Evolutionary conservation across 2,888 invertebrate genomes (phyloP).

Genomic region (Dasysyrphus tricinctus): DNA sequence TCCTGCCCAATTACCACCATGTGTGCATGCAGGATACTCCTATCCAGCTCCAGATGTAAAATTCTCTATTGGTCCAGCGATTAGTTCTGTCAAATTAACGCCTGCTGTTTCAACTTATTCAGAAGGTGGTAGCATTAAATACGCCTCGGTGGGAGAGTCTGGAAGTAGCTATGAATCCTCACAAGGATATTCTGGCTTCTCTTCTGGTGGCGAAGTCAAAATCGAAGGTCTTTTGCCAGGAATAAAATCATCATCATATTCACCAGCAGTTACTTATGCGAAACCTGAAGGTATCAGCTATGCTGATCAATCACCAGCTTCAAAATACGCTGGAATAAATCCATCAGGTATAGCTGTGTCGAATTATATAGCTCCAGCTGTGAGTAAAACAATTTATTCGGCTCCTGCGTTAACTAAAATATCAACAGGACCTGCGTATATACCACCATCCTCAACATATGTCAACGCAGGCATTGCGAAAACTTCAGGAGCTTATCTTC

Average conservation of each 20-base stretch:
- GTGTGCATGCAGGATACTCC: conserved; percentile 84
- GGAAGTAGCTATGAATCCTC: conserved; percentile 80
- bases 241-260: conserved; percentile 77
- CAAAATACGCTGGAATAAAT: conserved; percentile 82
- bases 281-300: conserved; percentile 80
- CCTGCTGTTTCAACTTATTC: conserved; percentile 80
- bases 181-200: conserved; percentile 79
- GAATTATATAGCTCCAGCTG: conserved; percentile 84
- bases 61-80: conserved; percentile 83
- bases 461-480: conserved; percentile 78
- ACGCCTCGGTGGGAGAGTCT: conserved; percentile 81
- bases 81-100: conserved; percentile 79
- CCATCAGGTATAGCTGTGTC: conserved; percentile 85
- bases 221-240: conserved; percentile 79
- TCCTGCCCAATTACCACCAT: conserved; percentile 74
- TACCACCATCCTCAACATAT: conserved; percentile 68
- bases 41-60: conserved; percentile 85
- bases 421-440: conserved; percentile 76
- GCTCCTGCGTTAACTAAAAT: conserved; percentile 44
- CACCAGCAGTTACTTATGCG: conserved; percentile 82
- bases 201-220: conserved; percentile 78
- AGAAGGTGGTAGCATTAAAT: conserved; percentile 82
- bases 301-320: conserved; percentile 82
- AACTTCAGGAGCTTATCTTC: conserved; percentile 78
- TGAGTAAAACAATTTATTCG: conserved; percentile 76